phyloP scores from a whole-genome alignment of 30 jellyfish, hydroid and myxozoan species.

The Hydractinia symbiolongicarpus region DNA sequence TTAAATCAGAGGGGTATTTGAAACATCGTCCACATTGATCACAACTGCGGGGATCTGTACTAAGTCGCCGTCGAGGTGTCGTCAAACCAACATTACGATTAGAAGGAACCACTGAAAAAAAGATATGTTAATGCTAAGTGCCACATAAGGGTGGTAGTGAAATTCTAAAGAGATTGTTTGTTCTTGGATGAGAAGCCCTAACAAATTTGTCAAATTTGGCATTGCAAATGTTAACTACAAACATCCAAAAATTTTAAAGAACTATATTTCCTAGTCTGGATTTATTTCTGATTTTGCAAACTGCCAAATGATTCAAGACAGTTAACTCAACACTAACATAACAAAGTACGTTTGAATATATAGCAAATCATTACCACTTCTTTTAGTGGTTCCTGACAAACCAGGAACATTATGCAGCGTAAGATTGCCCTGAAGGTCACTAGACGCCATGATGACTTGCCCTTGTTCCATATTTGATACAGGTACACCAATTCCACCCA shows the following conservation, averaged over 20 bases:
- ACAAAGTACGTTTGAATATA: no score
- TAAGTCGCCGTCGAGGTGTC: constrained; percentile 78
- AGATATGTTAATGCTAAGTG: no score
- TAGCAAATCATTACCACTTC: background rate
- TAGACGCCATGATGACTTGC: constrained; percentile 40
- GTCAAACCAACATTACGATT: constrained; percentile 23
- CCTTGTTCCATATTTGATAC: constrained; percentile 34
- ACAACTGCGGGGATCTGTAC: constrained; percentile 93
- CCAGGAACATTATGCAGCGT: constrained; percentile 39
- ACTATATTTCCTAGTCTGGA: no score
- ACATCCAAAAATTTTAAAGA: no score
- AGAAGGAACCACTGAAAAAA: background rate
- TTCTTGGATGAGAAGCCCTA: no score
- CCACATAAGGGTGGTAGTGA: no score
- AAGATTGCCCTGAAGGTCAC: constrained; percentile 32
- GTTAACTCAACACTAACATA: no score
- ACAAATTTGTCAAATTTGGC: no score
- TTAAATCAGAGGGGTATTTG: constrained; percentile 94
- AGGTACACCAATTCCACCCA: constrained; percentile 15
- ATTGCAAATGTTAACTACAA: no score
- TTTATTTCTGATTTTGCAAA: no score
- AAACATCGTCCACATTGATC: constrained; percentile 89
- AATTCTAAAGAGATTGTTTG: no score
- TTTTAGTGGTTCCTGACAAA: constrained; percentile 16
- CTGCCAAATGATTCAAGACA: no score